Base-by-base conservation (phyloP, 2,113 vertebrate genomes). In the Megalops atlanticus region DNA sequence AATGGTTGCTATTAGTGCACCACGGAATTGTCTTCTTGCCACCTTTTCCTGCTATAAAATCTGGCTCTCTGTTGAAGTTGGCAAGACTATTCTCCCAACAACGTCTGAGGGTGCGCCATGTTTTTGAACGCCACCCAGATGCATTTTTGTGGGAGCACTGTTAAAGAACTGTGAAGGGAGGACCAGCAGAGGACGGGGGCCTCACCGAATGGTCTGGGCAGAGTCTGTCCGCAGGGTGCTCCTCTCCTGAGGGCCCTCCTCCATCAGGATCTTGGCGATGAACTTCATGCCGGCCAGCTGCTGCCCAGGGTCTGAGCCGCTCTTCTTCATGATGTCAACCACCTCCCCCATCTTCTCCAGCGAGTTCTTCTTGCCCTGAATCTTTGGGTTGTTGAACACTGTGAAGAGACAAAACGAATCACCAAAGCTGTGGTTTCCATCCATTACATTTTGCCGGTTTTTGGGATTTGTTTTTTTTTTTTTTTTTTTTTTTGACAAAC, bases 281-380 rank as follows among this genome's bases (percentile, higher is more conserved):
- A 94, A 93, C 78, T 80, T 82, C 58, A 97, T 92, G 1, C 94
- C 95, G 0, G 92, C 92, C 1, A 97, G 89, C 88, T 95, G 94
- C 85, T 93, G 90, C 31, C 45, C 85, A 2, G 85, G 76, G 71
- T 95, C 95, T 0, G 92, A 90, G 78, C 87, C 92, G 33, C 89
- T 92, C 83, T 93, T 95, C 89, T 92, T 95, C 87, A 96, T 87
- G 40, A 92, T 87, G 35, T 96, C 95, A 87, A 95, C 87, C 11
- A 93, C 78, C 0, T 94, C 95, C 4, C 92, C 83, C 85, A 91
- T 84, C 86, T 93, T 89, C 85, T 95, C 95, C 92, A 95, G 80
- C 0, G 85, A 86, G 2, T 87, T 92, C 85, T 92, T 94, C 38
- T 95, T 93, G 0, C 92, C 92, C 58, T 86, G 84, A 0, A 94